phyloP scores from a whole-genome alignment of 2,113 vertebrate genomes.

The Solea solea region DNA sequence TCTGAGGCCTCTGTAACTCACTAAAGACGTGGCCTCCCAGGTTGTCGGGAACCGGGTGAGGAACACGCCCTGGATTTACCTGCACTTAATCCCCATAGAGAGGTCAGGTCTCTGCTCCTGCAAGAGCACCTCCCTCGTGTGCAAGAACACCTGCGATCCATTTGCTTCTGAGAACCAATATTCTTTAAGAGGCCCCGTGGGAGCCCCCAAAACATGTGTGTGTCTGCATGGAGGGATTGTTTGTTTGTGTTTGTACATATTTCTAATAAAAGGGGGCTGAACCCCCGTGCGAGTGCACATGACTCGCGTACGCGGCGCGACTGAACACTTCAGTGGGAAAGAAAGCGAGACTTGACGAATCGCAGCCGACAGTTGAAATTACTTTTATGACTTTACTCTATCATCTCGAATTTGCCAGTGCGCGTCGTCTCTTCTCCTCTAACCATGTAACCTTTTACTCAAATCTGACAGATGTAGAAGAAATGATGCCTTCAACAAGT shows the following conservation, averaged over 20 bases:
- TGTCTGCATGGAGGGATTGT: neutral
- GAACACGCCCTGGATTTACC: slow-evolving; percentile 63
- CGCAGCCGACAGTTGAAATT: slow-evolving; percentile 64
- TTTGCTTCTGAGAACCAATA: slow-evolving; percentile 60
- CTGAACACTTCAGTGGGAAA: slow-evolving; percentile 32
- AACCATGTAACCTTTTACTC: slow-evolving; percentile 68
- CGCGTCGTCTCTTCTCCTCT: slow-evolving; percentile 39
- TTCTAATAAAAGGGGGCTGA: slow-evolving; percentile 42
- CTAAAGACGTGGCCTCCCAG: slow-evolving; percentile 55
- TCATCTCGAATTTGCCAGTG: slow-evolving; percentile 64
- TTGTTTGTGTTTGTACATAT: slow-evolving; percentile 55
- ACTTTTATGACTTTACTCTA: slow-evolving; percentile 71
- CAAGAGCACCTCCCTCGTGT: slow-evolving; percentile 45
- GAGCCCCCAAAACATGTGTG: slow-evolving; percentile 39
- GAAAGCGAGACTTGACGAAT: slow-evolving; percentile 47
- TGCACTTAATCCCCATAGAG: slow-evolving; percentile 69
- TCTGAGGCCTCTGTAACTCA: slow-evolving; percentile 62
- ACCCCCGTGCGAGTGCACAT: slow-evolving; percentile 13
- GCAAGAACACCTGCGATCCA: slow-evolving; percentile 69
- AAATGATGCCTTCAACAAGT: slow-evolving; percentile 71
- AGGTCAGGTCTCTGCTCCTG: slow-evolving; percentile 62
- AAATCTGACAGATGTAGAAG: slow-evolving; percentile 74
- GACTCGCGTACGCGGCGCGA: slow-evolving; percentile 15
- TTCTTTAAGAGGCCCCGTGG: slow-evolving; percentile 62
- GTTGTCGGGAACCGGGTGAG: slow-evolving; percentile 31